A percentile compares a stretch with the other conserved stretches of the same genome.
Evolutionary conservation across 2,888 invertebrate species (phyloP).

Genomic region (Lasioglossum figueresi): DNA sequence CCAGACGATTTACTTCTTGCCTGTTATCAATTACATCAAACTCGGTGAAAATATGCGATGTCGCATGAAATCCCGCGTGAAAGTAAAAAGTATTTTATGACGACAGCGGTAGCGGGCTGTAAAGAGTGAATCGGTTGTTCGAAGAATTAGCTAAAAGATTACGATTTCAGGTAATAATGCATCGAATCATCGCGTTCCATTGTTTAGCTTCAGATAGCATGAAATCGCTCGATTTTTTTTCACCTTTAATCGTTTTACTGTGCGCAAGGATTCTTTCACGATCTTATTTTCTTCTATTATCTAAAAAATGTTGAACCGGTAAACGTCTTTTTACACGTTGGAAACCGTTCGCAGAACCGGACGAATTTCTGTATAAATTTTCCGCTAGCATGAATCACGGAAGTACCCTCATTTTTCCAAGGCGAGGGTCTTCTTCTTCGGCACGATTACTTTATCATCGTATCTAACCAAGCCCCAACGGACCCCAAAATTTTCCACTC

Average conservation of each 20-base stretch:
- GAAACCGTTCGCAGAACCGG: neutral
- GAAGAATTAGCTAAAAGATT: slow-evolving; percentile 8
- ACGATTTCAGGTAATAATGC: slow-evolving; percentile 7
- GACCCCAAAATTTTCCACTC: slow-evolving; percentile 45
- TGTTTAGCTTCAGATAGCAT: neutral
- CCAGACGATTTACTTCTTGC: slow-evolving; percentile 16
- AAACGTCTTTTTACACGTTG: neutral
- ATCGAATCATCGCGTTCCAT: neutral
- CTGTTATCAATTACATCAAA: slow-evolving; percentile 38
- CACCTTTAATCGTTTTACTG: neutral
- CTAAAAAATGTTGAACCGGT: neutral
- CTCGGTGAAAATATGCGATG: neutral
- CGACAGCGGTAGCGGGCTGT: neutral
- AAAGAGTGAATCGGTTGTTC: neutral
- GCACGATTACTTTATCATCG: slow-evolving; percentile 21
- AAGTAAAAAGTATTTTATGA: neutral
- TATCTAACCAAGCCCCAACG: neutral
- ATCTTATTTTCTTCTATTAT: neutral
- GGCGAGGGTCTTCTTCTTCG: neutral
- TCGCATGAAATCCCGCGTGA: neutral
- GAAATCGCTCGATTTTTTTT: neutral
- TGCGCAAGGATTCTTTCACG: neutral
- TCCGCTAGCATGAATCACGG: neutral
- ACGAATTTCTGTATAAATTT: slow-evolving; percentile 8
- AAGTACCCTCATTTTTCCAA: neutral